Base-by-base conservation (phyloP, 2,113 vertebrate species). In the Pygoscelis antarcticus region DNA sequence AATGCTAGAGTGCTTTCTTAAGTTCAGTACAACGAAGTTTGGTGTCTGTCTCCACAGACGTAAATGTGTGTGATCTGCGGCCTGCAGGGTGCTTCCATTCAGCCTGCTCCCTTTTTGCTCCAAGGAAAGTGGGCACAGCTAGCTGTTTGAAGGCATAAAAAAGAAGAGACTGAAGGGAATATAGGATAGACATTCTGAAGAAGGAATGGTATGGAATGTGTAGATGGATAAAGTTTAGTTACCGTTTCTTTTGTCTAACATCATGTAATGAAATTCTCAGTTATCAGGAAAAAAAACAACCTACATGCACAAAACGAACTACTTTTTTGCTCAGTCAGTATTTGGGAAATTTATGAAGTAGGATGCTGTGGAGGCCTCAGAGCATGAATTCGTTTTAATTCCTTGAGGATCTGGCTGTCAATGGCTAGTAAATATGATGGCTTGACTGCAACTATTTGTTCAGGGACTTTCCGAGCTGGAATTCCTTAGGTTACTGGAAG, bases 11-110 rank as follows among this genome's bases (percentile, higher is more conserved):
- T 52, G 32, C 25, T 83, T 65, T 30, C 32, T 75, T 51, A 29
- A 55, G 30, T 68, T 87, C 27, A 47, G 52, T 52, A 6, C 13
- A 27, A 16, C 5, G 11, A 47, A 54, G 4, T 42, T 91, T 62
- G 26, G 36, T 38, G 42, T 54, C 40, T 78, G 23, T 78, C 38
- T 71, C 75, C 40, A 25, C 17, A 69, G n/a, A 14, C 17, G 0
- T 32, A 79, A 29, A 46, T 6, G 3, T 21, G 25, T n/a, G 17
- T 0, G 2, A 13, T 69, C 40, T 62, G 51, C 0, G 0, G 27
- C 19, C 32, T 34, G 4, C 12, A 60, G 38, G 10, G 27, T 75
- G 16, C 27, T 83, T 68, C 23, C 46, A 27, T n/a, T 34, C 25
- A 57, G 40, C 40, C 49, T 82, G 21, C 19, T 76, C 26, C 16